Percentiles rank a stretch among this genome's conserved stretches.
Evolutionary conservation across 2,888 invertebrate genomes (phyloP).

Genomic region (Ganaspis brasiliensis): DNA sequence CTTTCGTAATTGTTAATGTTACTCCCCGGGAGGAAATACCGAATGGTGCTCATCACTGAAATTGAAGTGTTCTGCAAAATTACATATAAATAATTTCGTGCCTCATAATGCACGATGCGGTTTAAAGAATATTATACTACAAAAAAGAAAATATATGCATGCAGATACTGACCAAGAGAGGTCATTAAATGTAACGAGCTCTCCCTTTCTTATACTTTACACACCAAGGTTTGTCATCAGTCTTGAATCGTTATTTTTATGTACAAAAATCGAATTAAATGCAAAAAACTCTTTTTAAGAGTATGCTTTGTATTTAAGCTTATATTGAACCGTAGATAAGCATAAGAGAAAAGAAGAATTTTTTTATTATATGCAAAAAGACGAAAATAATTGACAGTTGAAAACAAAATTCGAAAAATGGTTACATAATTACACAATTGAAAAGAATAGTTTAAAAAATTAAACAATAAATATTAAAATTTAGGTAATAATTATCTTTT

Average conservation of each 20-base stretch:
- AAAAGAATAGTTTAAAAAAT: no score
- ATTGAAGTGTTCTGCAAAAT: neutral
- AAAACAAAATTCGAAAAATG: no score
- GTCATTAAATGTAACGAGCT: conserved; percentile 40
- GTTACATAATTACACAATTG: no score
- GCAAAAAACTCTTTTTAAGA: no score
- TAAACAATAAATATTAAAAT: no score
- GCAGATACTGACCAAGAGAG: conserved; percentile 11
- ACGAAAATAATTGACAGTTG: no score
- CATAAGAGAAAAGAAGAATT: no score
- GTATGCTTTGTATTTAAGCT: no score
- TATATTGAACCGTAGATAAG: no score
- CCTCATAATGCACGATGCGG: neutral
- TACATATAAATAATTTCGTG: neutral
- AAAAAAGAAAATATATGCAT: neutral
- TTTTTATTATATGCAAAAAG: no score
- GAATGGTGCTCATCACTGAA: neutral
- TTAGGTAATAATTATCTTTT: no score
- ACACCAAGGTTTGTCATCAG: conserved; percentile 1
- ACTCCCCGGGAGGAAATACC: neutral
- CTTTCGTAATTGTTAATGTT: neutral
- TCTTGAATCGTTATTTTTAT: neutral
- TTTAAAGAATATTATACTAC: conserved; percentile 23
- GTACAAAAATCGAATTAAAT: no score
- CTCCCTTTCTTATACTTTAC: conserved; percentile 27